Base-by-base conservation (phyloP, 2,113 vertebrate genomes). In the Tiliqua scincoides region DNA sequence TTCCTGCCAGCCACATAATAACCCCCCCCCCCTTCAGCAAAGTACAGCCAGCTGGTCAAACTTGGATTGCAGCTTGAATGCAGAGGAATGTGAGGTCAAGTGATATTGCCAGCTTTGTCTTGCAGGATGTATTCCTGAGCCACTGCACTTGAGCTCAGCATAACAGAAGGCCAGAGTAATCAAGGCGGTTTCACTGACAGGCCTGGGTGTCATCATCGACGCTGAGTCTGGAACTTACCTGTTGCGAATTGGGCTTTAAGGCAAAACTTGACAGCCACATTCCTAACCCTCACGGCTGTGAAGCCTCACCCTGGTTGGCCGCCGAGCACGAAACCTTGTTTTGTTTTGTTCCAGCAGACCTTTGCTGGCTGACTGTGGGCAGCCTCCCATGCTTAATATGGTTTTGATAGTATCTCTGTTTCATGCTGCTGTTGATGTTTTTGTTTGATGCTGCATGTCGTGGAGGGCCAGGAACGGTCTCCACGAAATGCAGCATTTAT, bases 1-100 rank as follows among this genome's bases (percentile, higher is more conserved):
- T 91, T 93, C 90, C 93, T 94, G 93, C 93, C 91, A 93, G 91
- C 88, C 96, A 90, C 95, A 95, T 96, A 97, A 97, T 96, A 89
- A 90, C 90, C 96, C 35, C 43, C 30, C 48, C 67, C 43, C 30
- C 48, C 67, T 85, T 48, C 88, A 94, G 79, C 87, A 94, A 82
- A 96, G 87, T 87, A 37, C 94, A 83, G 93, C 94, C 93, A 90
- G 95, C 92, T 94, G 93, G 91, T 89, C 92, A 96, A 96, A 93
- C 88, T 95, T 93, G 95, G 87, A 93, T 86, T 88, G 90, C 65
- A 35, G 91, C 89, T 81, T 93, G 91, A 90, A 89, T 85, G 82
- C 89, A 95, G 88, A 91, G 52, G 79, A 86, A 94, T 92, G 92
- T 90, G 92, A 67, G 79, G 82, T 61, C 89, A 91, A 80, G 76